phyloP scores from a whole-genome alignment of 2,113 vertebrate species.

The Sigmodon hispidus region DNA sequence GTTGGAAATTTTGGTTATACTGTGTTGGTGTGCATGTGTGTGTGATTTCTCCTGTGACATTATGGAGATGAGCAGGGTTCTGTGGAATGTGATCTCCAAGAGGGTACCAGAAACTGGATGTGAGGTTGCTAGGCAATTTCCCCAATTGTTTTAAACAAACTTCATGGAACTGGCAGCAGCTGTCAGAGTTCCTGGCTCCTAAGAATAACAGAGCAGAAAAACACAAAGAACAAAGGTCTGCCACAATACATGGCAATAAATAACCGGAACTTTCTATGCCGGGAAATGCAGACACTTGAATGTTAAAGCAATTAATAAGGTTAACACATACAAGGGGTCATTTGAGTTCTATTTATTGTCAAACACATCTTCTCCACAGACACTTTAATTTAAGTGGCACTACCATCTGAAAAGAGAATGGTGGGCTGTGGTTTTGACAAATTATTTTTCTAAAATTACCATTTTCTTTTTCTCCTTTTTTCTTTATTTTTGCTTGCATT shows the following conservation, averaged over 20 bases:
- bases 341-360: slow-evolving; percentile 69
- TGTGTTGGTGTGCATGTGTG: neutral
- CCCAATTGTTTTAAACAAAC: slow-evolving; percentile 88
- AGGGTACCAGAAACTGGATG: slow-evolving; percentile 83
- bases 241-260: slow-evolving; percentile 79
- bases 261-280: slow-evolving; percentile 59
- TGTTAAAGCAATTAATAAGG: slow-evolving; percentile 78
- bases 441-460: slow-evolving; percentile 58
- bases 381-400: slow-evolving; percentile 63
- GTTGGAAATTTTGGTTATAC: neutral
- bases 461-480: slow-evolving; percentile 35
- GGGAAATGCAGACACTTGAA: slow-evolving; percentile 72
- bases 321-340: slow-evolving; percentile 69
- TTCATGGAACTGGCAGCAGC: slow-evolving; percentile 82
- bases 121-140: slow-evolving; percentile 86
- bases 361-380: slow-evolving; percentile 62
- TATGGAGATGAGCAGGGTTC: slow-evolving; percentile 79
- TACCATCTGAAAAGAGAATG: slow-evolving; percentile 42
- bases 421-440: slow-evolving; percentile 11
- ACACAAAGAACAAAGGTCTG: slow-evolving; percentile 83
- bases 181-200: slow-evolving; percentile 84
- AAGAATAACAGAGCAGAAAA: slow-evolving; percentile 81
- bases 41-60: slow-evolving; percentile 60
- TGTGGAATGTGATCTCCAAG: slow-evolving; percentile 83
- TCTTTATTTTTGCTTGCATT: neutral